phyloP scores from a whole-genome alignment of 2,888 invertebrate genomes.

The Pandemis corylana region DNA sequence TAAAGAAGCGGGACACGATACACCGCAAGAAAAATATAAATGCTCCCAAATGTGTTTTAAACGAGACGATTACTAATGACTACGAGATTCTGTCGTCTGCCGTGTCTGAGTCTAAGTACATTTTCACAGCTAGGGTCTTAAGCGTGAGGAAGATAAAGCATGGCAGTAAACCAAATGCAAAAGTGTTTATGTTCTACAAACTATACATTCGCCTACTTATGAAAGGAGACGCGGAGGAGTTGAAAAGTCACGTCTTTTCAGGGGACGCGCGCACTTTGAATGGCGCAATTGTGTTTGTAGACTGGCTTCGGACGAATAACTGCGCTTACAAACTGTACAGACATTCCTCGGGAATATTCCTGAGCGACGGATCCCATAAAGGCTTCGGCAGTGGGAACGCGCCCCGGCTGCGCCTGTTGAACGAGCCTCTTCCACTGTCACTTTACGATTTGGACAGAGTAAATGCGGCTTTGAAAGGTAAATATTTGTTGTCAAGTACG shows the following conservation, averaged over 20 bases:
- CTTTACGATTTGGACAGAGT: conserved; percentile 83
- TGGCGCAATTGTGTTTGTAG: conserved; percentile 78
- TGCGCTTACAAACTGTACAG: conserved; percentile 79
- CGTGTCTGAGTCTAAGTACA: conserved; percentile 83
- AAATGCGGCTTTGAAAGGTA: conserved; percentile 82
- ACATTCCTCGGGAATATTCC: conserved; percentile 81
- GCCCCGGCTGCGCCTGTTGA: conserved; percentile 74
- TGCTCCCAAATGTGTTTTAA: conserved; percentile 79
- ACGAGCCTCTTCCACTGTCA: conserved; percentile 80
- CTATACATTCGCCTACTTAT: conserved; percentile 76
- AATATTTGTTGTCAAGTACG: conserved; percentile 69
- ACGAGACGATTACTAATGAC: conserved; percentile 84
- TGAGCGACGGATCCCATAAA: conserved; percentile 77
- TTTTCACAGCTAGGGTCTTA: conserved; percentile 80
- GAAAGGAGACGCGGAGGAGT: conserved; percentile 75
- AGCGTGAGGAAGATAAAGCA: conserved; percentile 81
- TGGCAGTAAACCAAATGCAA: conserved; percentile 66
- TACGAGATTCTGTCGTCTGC: conserved; percentile 83
- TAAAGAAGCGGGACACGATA: conserved; percentile 73
- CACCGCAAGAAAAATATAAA: conserved; percentile 78
- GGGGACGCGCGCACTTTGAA: conserved; percentile 75
- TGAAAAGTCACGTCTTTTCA: conserved; percentile 73
- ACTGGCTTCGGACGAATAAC: conserved; percentile 79
- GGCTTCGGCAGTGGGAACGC: conserved; percentile 64
- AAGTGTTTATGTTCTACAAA: conserved; percentile 79